These are phyloP conservation scores for Dynastes maya DNA, from an alignment of 2,888 invertebrate genomes.

Conservation along the genomic window DNA sequence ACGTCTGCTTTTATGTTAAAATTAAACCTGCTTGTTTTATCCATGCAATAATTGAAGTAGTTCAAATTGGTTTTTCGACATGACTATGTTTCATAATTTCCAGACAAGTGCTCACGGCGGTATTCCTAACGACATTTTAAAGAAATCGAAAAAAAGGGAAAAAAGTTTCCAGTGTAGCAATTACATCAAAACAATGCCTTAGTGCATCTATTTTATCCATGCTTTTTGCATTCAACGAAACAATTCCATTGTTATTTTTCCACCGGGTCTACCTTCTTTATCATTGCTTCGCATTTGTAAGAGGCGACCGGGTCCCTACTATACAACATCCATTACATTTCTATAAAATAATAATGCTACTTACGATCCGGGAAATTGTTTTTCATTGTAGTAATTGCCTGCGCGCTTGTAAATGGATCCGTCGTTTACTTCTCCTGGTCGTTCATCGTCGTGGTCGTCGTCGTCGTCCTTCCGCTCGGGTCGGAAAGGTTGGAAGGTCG, in stretches of 20 bases:
- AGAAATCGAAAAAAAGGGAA: background rate
- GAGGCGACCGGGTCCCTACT: background rate
- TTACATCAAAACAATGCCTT: conserved; percentile 1
- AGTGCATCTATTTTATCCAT: background rate
- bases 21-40: too few relatives aligned
- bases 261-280: conserved; percentile 14
- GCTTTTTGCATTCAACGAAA: background rate
- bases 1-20: too few relatives aligned
- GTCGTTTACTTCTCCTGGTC: conserved; percentile 49
- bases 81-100: too few relatives aligned
- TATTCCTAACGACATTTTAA: too few relatives aligned
- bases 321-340: conserved; percentile 26
- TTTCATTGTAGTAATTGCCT: conserved; percentile 60
- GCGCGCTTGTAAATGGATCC: conserved; percentile 59
- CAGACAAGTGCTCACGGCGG: too few relatives aligned
- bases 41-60: too few relatives aligned
- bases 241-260: conserved; percentile 31
- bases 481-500: conserved; percentile 33
- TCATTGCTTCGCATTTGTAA: background rate
- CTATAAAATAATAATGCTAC: conserved; percentile 44
- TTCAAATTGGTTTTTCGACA: too few relatives aligned
- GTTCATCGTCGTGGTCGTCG: conserved; percentile 17
- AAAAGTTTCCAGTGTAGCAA: background rate
- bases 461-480: conserved; percentile 43
- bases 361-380: conserved; percentile 45